Conservation (phyloP, 2,888 invertebrate species). For the Cyclophora albipunctata region DNA sequence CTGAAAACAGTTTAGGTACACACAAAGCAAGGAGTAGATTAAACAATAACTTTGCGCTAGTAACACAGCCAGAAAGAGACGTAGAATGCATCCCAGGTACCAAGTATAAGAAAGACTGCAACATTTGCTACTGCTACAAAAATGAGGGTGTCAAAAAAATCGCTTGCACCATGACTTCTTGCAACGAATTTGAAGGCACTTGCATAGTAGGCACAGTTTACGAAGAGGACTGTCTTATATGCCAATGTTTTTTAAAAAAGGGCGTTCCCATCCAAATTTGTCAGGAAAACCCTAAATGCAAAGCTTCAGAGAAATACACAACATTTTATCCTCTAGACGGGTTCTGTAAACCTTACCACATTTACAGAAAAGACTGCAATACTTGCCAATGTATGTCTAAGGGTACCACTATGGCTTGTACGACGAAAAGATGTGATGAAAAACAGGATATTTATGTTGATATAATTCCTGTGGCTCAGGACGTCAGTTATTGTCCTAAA, state of each 20-base stretch:
- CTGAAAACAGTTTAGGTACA: conserved; percentile 12
- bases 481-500: conserved; percentile 31
- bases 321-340: conserved; percentile 22
- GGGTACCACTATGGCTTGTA: conserved; percentile 42
- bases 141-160: conserved; percentile 38
- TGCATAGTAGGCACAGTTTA: conserved; percentile 41
- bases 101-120: conserved; percentile 44
- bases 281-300: conserved; percentile 18
- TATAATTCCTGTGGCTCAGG: conserved; percentile 40
- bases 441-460: conserved; percentile 30
- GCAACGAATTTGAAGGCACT: conserved; percentile 13
- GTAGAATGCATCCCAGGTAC: conserved; percentile 39
- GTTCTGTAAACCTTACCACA: conserved; percentile 48
- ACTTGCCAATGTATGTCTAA: conserved; percentile 44
- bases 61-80: conserved; percentile 20
- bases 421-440: conserved; percentile 27
- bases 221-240: conserved; percentile 40
- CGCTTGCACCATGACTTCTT: conserved; percentile 52
- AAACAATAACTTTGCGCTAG: neutral
- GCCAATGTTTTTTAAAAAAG: conserved; percentile 30
- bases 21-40: neutral
- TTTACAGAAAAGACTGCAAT: conserved; percentile 46
- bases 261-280: conserved; percentile 36
- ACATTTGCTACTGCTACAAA: conserved; percentile 44
- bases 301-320: neutral